Percentiles rank a stretch among this genome's conserved stretches.
These are phyloP conservation scores for Globia sparganii DNA, from an alignment of 2,888 invertebrate genomes.

Conservation along the genomic window DNA sequence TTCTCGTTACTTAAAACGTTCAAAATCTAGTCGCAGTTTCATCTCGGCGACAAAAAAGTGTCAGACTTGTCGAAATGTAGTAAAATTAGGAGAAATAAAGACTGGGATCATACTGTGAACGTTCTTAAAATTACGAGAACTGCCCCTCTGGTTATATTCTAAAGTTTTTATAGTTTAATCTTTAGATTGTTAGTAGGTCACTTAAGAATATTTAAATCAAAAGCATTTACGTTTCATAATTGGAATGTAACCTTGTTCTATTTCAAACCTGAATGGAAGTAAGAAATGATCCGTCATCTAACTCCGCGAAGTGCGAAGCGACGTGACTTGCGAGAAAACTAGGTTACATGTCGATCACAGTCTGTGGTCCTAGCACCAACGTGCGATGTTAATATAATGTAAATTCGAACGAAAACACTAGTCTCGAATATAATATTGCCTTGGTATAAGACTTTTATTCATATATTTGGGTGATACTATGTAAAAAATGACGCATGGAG, in stretches of 20 bases:
- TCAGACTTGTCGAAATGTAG: too few species aligned
- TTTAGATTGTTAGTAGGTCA: background rate
- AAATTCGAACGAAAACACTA: background rate
- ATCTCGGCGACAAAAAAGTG: too few species aligned
- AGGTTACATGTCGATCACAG: constrained; percentile 32
- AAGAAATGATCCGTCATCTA: constrained; percentile 7
- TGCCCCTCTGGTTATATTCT: background rate
- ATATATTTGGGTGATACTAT: background rate
- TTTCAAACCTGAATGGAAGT: background rate
- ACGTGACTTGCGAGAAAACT: constrained; percentile 11
- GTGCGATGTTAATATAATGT: background rate
- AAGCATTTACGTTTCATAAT: background rate
- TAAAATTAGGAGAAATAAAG: too few species aligned
- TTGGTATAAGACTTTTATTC: background rate
- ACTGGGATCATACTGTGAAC: too few species aligned
- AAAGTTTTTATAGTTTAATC: background rate
- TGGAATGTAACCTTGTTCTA: background rate
- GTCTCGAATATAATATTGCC: background rate
- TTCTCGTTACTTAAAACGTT: too few species aligned
- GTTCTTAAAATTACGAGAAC: too few species aligned
- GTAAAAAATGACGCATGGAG: background rate
- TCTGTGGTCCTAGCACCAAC: background rate
- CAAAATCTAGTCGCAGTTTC: too few species aligned
- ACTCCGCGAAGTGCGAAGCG: constrained; percentile 5
- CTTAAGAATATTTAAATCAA: background rate